Base-by-base conservation (phyloP, 2,888 invertebrate species). In the Zhuqinia jingwanae region DNA sequence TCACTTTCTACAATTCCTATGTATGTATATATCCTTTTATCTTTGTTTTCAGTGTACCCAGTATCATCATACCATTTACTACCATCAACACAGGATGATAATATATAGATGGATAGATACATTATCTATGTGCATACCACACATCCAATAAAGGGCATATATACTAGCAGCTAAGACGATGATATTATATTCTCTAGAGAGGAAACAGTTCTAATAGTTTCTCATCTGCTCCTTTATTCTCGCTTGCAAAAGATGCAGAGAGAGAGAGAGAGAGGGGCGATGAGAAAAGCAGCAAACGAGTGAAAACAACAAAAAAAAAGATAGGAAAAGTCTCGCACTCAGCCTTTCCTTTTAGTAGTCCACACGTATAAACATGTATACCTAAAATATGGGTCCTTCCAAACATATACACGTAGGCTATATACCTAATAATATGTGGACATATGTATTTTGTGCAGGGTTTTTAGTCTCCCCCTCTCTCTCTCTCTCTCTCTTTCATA, bases 281-380 rank as follows among this genome's bases (percentile, higher is more conserved):
- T n/a, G 73, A 73, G 73, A 53, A 53, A 6, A 73, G 50, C 8
- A 36, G 68, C 45, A 47, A 70, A 45, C 45, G 53, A 73, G 73
- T 73, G 73, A 73, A 73, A 73, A 73, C 25, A 50, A 65, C 36
- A 68, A 68, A 73, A 30, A 45, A n/a, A n/a, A n/a, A n/a, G n/a
- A n/a, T n/a, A n/a, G n/a, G 65, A 15, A 65, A 70, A 70, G n/a
- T 45, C 22, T 70, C 47, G 27, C 30, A 13, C 30, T 36, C 36
- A 36, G 8, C 36, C 36, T n/a, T n/a, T 6, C 5, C 36, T 3
- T 36, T 6, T 8, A 36, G 36, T 36, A 36, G 36, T 36, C 5
- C 3, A 6, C 36, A 36, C 36, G 8, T 36, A 36, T 36, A 36
- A 36, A 36, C 8, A 36, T n/a, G n/a, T n/a, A n/a, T n/a, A n/a